Evolutionary conservation across 2,113 vertebrate genomes (phyloP).

Genomic region (Spermophilus dauricus): DNA sequence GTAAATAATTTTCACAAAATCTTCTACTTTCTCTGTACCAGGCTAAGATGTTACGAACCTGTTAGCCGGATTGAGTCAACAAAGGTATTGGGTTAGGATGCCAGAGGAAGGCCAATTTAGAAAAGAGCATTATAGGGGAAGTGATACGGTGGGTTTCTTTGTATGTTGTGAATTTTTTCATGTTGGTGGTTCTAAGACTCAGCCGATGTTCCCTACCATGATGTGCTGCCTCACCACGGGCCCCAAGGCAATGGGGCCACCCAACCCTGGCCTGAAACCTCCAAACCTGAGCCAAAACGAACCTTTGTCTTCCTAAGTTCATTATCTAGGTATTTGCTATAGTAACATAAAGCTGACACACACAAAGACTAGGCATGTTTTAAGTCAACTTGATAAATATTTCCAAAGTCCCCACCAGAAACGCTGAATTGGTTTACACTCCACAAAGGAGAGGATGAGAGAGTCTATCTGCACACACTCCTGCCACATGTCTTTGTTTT

Average conservation of each 20-base stretch:
- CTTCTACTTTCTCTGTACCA: not conserved
- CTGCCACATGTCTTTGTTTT: not conserved
- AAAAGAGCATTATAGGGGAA: not conserved
- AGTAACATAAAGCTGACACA: not conserved
- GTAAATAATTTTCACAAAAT: not conserved
- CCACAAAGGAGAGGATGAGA: not conserved
- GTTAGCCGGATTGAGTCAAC: not conserved
- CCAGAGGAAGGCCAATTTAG: not conserved
- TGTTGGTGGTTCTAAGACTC: not conserved
- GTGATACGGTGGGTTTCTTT: not conserved
- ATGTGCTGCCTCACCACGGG: not conserved
- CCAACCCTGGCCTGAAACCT: too few relatives aligned
- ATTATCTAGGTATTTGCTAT: too few relatives aligned
- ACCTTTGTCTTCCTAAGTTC: not conserved
- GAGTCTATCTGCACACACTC: not conserved
- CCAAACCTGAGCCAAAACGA: not conserved
- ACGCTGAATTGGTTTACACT: not conserved
- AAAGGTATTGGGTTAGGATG: not conserved
- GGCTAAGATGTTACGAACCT: not conserved
- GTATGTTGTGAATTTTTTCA: not conserved
- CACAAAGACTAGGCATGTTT: not conserved
- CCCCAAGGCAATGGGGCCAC: too few relatives aligned
- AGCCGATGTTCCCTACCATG: not conserved
- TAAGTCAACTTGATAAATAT: not conserved
- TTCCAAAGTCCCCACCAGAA: not conserved